Conservation (phyloP, 2,888 invertebrate genomes). For the Amblyteles armatorius region DNA sequence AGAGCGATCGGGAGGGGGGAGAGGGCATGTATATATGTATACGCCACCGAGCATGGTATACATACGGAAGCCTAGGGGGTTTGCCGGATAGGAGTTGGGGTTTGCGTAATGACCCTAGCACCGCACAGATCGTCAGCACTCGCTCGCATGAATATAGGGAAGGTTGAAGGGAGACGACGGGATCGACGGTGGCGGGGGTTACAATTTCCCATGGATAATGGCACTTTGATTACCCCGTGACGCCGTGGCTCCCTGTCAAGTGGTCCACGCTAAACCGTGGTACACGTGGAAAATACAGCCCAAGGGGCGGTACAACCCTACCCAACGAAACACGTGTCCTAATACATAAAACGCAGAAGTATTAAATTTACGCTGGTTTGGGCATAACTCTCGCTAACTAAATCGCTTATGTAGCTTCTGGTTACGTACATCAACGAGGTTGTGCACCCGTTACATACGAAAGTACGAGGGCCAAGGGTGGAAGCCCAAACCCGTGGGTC, state of each 20-base stretch:
- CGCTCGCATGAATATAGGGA: conserved; percentile 73
- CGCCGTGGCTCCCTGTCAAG: conserved; percentile 81
- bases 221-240: conserved; percentile 84
- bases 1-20: conserved; percentile 64
- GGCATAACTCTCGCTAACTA: conserved; percentile 34
- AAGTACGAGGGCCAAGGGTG: conserved; percentile 16
- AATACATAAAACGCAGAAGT: conserved; percentile 15
- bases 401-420: conserved; percentile 49
- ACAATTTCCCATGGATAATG: conserved; percentile 84
- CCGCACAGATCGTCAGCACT: conserved; percentile 64
- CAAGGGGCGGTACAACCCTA: conserved; percentile 54
- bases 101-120: conserved; percentile 66
- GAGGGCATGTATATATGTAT: neutral
- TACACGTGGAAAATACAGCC: conserved; percentile 73
- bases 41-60: conserved; percentile 38
- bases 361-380: conserved; percentile 17
- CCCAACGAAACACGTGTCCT: conserved; percentile 63
- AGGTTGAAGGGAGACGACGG: conserved; percentile 58
- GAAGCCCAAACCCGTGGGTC: neutral
- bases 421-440: conserved; percentile 16
- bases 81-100: conserved; percentile 49
- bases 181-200: conserved; percentile 74
- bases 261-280: conserved; percentile 78
- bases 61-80: conserved; percentile 38
- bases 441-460: conserved; percentile 42